Evolutionary conservation across 2,888 invertebrate species (phyloP), one percentile per base, ranked within the genome.

Genomic region (Epinotia nisella): DNA sequence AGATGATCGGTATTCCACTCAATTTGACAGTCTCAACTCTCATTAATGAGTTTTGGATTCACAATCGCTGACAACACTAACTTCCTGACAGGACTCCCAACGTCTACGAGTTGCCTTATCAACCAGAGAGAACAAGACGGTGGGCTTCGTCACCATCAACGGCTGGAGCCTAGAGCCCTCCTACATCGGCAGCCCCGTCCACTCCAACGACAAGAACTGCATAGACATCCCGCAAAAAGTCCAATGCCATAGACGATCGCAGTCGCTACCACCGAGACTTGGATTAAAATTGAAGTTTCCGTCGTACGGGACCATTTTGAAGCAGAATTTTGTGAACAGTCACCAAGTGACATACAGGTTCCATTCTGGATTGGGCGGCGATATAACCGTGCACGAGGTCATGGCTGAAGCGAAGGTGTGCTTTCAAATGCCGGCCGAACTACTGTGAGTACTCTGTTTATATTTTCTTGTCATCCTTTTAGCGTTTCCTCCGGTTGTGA

Each of bases 321-420:
- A 95, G 79, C 94, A 96, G 74, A 94, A 97, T 65, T 97, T 96
- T 83, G 94, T 96, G 41, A 97, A 98, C 86, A 96, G 98, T 53
- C 89, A 94, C 82, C 93, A 95, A 85, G 95, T 95, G 75, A 96
- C 97, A 5, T 98, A 96, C 87, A 95, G 98, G 69, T 97, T 99
- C 87, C 98, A 98, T 86, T 98, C 98, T 0, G 98, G 98, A 0
- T 94, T 98, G 35, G 98, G 98, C 0, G 98, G 98, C 1, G 98
- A 98, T 87, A 97, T 99, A 66, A 97, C 97, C 77, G 98, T 98
- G 3, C 97, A 98, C 83, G 99, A 99, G 89, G 96, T 97, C 64
- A 97, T 99, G 96, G 96, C 97, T 0, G 99, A 99, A 87, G 97
- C 98, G 79, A 96, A 96, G 82, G 90, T 98, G 11, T 97, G 97